Evolutionary conservation across 1,140 invertebrate species (phyloP), one percentile per base, ranked within the genome.

Genomic region (Drosophila pallidifrons): DNA sequence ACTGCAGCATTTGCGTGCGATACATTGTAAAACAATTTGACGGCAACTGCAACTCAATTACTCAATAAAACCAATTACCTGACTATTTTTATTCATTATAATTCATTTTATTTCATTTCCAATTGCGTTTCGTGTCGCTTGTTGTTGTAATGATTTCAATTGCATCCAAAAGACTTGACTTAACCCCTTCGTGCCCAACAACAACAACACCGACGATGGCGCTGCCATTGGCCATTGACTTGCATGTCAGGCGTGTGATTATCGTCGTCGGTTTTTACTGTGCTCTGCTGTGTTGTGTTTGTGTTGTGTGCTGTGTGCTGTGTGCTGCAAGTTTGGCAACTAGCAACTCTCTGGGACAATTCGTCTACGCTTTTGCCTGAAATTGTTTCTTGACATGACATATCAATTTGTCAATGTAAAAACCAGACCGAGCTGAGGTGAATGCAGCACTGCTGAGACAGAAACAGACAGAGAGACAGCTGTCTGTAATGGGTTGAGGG

Each of bases 121-220:
- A 75, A 81, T 85, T 88, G 85, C 85, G 81, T 88, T 89, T 89
- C 92, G 96, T 88, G 83, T 82, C 83, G 83, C 79, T 82, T 75
- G 77, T 88, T 81, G 83, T 88, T 88, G 83, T 80, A 88, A 88
- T 88, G 83, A 89, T 88, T 86, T 88, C 83, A 88, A 88, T 88
- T 88, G 83, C 75, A 70, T 55, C 52, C 60, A 57, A 65, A 41
- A 59, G 57, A 45, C 41, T 43, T 43, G 55, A 35, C 67, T 70
- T 60, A 68, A 59, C 71, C 71, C 64, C 20, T 45, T 25, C 3
- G n/a, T 15, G 38, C 45, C 49, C 13, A 52, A 32, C 25, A 30
- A 25, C 38, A 15, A 47, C 30, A 41, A 58, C 16, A 28, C 57
- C 16, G 55, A 28, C 30, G 55, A 68, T 32, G 32, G 13, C 38